Conservation (phyloP, 2,113 vertebrate species). For the human (Homo sapiens) region DNA sequence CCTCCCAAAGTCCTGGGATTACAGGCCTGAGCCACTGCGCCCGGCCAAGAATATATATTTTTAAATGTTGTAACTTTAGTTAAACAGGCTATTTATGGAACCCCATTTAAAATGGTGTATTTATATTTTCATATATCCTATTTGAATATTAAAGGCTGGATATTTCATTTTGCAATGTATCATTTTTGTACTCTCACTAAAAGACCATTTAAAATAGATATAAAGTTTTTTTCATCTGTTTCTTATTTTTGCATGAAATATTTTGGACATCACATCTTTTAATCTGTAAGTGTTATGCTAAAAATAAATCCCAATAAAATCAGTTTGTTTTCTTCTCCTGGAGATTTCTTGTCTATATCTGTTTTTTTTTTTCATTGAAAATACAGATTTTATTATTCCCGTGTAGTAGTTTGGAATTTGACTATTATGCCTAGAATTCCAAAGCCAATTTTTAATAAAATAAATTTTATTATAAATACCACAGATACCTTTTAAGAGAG, state of each 20-base stretch:
- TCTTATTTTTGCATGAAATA: background rate
- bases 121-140: background rate
- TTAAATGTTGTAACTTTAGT: background rate
- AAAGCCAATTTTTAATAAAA: slow-evolving; percentile 3
- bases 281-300: background rate
- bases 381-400: background rate
- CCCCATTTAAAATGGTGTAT: background rate
- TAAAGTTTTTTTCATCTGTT: background rate
- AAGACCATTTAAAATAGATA: background rate
- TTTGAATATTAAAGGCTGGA: background rate
- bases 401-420: background rate
- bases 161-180: background rate
- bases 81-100: background rate
- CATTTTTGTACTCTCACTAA: background rate
- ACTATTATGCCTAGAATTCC: slow-evolving; percentile 2
- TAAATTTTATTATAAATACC: slow-evolving; percentile 16
- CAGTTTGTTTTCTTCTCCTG: background rate
- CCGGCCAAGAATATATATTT: background rate
- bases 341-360: background rate
- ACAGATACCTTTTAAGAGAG: background rate
- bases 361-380: background rate
- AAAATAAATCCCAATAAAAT: slow-evolving; percentile 8
- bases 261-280: background rate
- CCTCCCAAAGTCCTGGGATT: too few relatives aligned
- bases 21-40: too few relatives aligned